These are phyloP conservation scores for Bradypodion pumilum DNA, from an alignment of 2,797 vertebrate genomes.

Conservation along the genomic window DNA sequence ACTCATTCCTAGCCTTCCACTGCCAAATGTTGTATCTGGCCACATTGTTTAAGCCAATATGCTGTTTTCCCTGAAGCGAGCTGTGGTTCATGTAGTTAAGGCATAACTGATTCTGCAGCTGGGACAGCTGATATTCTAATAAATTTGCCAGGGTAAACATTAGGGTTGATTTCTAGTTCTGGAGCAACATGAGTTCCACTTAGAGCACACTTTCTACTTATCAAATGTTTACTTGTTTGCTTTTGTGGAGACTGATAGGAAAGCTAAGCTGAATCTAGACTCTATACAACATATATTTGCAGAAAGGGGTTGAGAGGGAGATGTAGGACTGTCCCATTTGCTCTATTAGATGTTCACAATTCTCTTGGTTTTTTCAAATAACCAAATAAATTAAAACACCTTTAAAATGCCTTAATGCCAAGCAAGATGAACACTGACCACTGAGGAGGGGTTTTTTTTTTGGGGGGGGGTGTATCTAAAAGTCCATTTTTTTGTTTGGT, in stretches of 20 bases:
- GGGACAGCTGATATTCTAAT: background rate
- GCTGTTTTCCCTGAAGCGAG: background rate
- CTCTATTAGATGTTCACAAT: slow-evolving; percentile 2
- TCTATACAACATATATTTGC: background rate
- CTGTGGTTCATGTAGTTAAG: background rate
- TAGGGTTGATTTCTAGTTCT: slow-evolving; percentile 8
- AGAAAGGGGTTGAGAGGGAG: background rate
- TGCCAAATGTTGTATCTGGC: background rate
- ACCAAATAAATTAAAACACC: background rate
- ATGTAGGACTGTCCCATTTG: background rate
- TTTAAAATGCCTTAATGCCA: background rate
- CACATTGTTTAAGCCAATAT: background rate
- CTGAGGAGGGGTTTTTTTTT: background rate
- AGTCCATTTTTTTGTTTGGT: background rate
- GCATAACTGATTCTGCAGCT: background rate
- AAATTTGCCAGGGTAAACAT: background rate
- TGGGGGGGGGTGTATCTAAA: background rate
- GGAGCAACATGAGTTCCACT: background rate
- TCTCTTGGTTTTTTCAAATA: background rate
- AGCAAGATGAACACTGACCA: slow-evolving; percentile 1
- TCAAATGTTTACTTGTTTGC: background rate
- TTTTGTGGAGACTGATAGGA: background rate
- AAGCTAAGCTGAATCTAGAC: background rate
- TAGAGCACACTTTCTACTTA: background rate
- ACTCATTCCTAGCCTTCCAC: too few species aligned